Base-by-base conservation (phyloP, 2,888 invertebrate species). In the Archaeoteleia sp. region DNA sequence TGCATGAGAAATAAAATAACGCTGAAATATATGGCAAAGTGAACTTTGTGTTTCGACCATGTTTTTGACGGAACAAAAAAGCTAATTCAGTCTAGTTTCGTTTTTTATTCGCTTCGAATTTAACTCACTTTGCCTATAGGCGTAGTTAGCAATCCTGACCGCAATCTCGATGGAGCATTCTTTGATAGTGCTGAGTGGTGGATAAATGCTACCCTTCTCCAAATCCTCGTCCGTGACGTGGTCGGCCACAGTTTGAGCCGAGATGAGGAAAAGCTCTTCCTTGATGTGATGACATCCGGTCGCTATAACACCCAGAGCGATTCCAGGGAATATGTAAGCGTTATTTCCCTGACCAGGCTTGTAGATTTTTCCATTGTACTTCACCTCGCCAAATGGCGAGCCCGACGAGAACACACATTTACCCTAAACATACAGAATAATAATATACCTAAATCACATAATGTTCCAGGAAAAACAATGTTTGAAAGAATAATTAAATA, bases 261-360 rank as follows among this genome's bases (percentile, higher is more conserved):
- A 95, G 49, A 95, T 91, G 42, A 99, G 88, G 90, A 99, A 99
- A 86, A 98, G 90, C 69, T 93, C 92, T 82, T 99, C 97, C 3
- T 93, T 92, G 80, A 99, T 96, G 80, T 97, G 96, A 82, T 96
- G 94, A 2, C 96, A 93, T 54, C 95, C 94, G 20, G 96, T 95
- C 9, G 93, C 91, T 73, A 98, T 95, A 5, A 96, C 94, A 5
- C 97, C 99, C 12, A 99, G 89, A 6, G 97, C 97, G 51, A 97
- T 88, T 2, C 98, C 99, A 0, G 98, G 98, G 88, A 96, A 97
- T 79, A 98, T 97, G 86, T 98, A 98, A 0, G 97, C 95, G 86
- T 98, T 98, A 86, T 97, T 98, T 62, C 98, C 98, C 85, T 99
- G 99, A 0, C 99, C 98, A 0, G 98, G 95, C 73, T 91, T 89